Evolutionary conservation across 1,140 invertebrate species (phyloP).

Genomic region (Drosophila littoralis): DNA sequence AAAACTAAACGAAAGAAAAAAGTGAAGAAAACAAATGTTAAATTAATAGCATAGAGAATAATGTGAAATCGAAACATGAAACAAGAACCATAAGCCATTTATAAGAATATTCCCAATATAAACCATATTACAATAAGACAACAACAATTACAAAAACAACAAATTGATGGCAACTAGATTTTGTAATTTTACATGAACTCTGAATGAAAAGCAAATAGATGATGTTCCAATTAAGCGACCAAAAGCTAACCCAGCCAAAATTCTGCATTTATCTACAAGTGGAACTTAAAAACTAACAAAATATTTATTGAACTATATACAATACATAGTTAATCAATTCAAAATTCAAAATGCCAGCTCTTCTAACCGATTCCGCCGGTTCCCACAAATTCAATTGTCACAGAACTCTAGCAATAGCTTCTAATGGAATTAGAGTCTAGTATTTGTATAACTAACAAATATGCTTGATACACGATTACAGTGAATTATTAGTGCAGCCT

Average conservation of each 20-base stretch:
- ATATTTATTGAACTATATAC: constrained; percentile 77
- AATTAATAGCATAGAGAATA: constrained; percentile 36
- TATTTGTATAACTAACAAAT: constrained; percentile 34
- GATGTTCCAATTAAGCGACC: constrained; percentile 47
- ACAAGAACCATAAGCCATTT: constrained; percentile 31
- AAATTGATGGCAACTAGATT: constrained; percentile 16
- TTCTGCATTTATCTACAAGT: constrained; percentile 77
- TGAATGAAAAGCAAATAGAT: background rate
- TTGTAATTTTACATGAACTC: constrained; percentile 33
- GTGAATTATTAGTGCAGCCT: constrained; percentile 20
- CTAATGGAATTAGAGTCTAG: constrained; percentile 77
- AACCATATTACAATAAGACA: constrained; percentile 3
- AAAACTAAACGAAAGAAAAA: background rate
- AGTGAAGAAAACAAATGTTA: constrained; percentile 45
- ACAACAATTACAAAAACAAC: constrained; percentile 13
- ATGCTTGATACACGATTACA: constrained; percentile 19
- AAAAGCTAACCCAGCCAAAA: constrained; percentile 71
- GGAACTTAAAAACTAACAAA: constrained; percentile 53
- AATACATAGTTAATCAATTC: constrained; percentile 25
- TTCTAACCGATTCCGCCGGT: constrained; percentile 49
- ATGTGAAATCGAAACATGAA: constrained; percentile 39
- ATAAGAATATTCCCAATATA: constrained; percentile 24
- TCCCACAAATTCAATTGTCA: constrained; percentile 18
- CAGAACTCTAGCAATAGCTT: constrained; percentile 43
- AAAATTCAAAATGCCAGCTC: constrained; percentile 37